Evolutionary conservation across 2,888 invertebrate genomes (phyloP).

Genomic region (Corythucha ciliata): DNA sequence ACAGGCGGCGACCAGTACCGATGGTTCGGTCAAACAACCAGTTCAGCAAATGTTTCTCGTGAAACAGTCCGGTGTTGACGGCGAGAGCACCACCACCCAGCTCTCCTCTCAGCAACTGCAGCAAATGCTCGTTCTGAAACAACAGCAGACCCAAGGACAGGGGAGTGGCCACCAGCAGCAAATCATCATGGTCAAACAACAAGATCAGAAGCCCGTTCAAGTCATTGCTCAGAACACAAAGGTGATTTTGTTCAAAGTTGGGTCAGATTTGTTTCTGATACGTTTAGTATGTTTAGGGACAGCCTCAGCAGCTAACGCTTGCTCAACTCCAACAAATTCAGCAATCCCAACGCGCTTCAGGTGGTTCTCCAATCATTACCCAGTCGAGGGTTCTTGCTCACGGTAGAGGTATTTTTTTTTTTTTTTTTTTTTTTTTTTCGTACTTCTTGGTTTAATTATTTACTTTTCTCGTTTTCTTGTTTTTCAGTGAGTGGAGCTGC

Average conservation of each 20-base stretch:
- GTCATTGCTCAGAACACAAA: conserved; percentile 24
- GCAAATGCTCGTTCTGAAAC: conserved; percentile 32
- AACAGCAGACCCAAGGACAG: conserved; percentile 33
- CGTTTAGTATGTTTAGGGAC: conserved; percentile 10
- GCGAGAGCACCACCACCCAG: conserved; percentile 27
- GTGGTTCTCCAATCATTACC: conserved; percentile 37
- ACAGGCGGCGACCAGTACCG: conserved; percentile 23
- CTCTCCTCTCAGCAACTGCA: conserved; percentile 36
- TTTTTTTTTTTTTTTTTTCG: conserved; percentile 2
- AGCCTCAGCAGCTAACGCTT: conserved; percentile 29
- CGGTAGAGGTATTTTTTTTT: conserved; percentile 32
- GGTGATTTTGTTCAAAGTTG: not conserved
- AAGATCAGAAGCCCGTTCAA: conserved; percentile 34
- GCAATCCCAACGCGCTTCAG: conserved; percentile 40
- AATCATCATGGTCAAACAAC: conserved; percentile 46
- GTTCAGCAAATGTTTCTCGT: conserved; percentile 37
- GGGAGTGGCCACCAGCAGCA: conserved; percentile 38
- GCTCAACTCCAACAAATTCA: conserved; percentile 42
- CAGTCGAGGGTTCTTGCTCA: conserved; percentile 38
- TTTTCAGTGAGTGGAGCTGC: conserved; percentile 22
- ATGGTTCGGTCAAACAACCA: conserved; percentile 37
- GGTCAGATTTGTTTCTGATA: not conserved
- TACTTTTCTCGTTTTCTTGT: no score
- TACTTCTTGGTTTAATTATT: not conserved
- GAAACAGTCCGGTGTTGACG: conserved; percentile 27